A percentile compares a stretch with the other conserved stretches of the same genome.
These are phyloP conservation scores for Regulus satrapa DNA, from an alignment of 2,113 vertebrate genomes.

Conservation along the genomic window DNA sequence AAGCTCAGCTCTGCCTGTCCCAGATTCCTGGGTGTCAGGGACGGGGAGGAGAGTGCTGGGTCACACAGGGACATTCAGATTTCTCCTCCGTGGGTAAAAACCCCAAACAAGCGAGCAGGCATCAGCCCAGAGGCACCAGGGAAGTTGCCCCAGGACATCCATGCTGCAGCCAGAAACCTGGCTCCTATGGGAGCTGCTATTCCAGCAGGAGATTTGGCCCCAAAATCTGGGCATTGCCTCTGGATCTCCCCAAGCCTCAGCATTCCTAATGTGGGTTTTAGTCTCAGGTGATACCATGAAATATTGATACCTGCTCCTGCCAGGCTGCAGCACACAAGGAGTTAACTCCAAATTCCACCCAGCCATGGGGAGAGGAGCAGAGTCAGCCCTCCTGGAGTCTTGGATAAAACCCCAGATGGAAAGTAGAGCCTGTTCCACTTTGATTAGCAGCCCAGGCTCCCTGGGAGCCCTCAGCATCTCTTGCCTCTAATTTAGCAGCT, in stretches of 20 bases:
- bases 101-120: not conserved
- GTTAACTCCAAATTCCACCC: not conserved
- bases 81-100: not conserved
- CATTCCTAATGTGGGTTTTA: not conserved
- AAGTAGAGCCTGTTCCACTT: not conserved
- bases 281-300: not conserved
- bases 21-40: not conserved
- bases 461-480: not conserved
- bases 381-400: not conserved
- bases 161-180: not conserved
- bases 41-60: not conserved
- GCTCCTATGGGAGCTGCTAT: not conserved
- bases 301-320: not conserved
- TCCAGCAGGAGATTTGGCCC: not conserved
- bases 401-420: not conserved
- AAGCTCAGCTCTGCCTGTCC: not conserved
- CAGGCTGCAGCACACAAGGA: not conserved
- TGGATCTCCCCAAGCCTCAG: not conserved
- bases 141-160: not conserved
- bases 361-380: not conserved
- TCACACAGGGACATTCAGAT: not conserved
- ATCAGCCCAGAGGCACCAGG: not conserved
- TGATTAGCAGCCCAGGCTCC: conserved; percentile 8
- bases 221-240: not conserved
- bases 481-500: not conserved